phyloP scores from a whole-genome alignment of 2,888 invertebrate genomes.

The Cephonodes hylas region DNA sequence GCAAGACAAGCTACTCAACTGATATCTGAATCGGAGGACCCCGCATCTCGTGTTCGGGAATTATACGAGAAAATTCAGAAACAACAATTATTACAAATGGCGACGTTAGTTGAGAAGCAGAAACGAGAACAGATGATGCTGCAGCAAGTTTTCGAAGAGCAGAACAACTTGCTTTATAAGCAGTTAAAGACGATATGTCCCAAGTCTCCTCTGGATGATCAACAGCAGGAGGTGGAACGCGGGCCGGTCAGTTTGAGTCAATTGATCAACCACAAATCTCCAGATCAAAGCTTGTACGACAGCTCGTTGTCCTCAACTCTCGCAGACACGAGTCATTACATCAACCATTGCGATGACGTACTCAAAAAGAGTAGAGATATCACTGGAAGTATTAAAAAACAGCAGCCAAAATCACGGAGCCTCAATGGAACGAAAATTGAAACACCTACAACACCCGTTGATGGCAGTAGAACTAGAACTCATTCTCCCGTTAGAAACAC shows the following conservation, averaged over 20 bases:
- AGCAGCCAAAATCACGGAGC: constrained; percentile 23
- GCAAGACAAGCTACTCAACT: constrained; percentile 22
- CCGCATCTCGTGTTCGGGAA: constrained; percentile 61
- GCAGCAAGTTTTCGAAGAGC: constrained; percentile 84
- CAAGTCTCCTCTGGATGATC: constrained; percentile 56
- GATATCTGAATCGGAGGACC: constrained; percentile 55
- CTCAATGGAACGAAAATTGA: constrained; percentile 30
- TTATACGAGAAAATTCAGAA: constrained; percentile 80
- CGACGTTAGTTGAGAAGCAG: constrained; percentile 82
- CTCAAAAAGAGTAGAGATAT: constrained; percentile 65
- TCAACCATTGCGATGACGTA: constrained; percentile 59
- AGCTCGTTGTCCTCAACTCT: constrained; percentile 53
- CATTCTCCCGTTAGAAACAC: constrained; percentile 49
- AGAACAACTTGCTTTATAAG: constrained; percentile 81
- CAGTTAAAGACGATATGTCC: constrained; percentile 71
- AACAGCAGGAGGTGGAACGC: constrained; percentile 38
- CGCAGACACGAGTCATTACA: constrained; percentile 58
- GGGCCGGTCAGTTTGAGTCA: constrained; percentile 73
- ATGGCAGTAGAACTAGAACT: constrained; percentile 46
- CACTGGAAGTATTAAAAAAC: constrained; percentile 56
- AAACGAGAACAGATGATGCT: constrained; percentile 83
- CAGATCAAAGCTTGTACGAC: constrained; percentile 31
- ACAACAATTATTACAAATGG: constrained; percentile 84
- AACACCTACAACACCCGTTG: constrained; percentile 32
- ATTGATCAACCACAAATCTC: constrained; percentile 55